These are phyloP conservation scores for Oncorhynchus kisutch DNA, from an alignment of 2,113 vertebrate genomes.

Conservation along the genomic window DNA sequence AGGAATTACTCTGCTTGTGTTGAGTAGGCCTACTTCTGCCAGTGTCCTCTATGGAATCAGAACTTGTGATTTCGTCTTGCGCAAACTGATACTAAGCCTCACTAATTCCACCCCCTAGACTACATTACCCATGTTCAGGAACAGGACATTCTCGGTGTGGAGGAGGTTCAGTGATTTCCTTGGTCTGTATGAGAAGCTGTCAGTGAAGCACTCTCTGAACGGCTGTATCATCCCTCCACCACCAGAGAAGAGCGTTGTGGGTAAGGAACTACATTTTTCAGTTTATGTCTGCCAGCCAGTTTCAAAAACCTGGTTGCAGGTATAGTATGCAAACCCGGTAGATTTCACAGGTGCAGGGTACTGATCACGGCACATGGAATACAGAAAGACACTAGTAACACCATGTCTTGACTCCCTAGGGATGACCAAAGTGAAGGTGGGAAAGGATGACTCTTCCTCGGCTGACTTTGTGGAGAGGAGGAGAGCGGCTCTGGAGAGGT, in stretches of 20 bases:
- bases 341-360: no score
- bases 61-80: no score
- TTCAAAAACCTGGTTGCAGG: no score
- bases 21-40: no score
- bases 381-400: background rate
- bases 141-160: slow-evolving; percentile 85
- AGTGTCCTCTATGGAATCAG: no score
- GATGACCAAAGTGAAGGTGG: slow-evolving; percentile 99
- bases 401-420: slow-evolving; percentile 66
- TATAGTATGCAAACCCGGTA: background rate
- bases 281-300: background rate
- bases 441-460: slow-evolving; percentile 95
- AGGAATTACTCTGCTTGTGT: no score
- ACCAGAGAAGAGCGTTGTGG: slow-evolving; percentile 94
- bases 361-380: no score
- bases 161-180: slow-evolving; percentile 97
- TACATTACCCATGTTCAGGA: slow-evolving; percentile 87
- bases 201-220: slow-evolving; percentile 86
- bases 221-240: slow-evolving; percentile 91
- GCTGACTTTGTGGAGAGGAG: slow-evolving; percentile 93
- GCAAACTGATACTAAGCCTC: background rate
- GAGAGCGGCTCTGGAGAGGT: slow-evolving; percentile 93
- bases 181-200: slow-evolving; percentile 93
- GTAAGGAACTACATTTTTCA: slow-evolving; percentile 53
- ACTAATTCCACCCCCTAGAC: slow-evolving; percentile 70